phyloP scores from a whole-genome alignment of 2,888 invertebrate species.

The Loripinus fragilis region DNA sequence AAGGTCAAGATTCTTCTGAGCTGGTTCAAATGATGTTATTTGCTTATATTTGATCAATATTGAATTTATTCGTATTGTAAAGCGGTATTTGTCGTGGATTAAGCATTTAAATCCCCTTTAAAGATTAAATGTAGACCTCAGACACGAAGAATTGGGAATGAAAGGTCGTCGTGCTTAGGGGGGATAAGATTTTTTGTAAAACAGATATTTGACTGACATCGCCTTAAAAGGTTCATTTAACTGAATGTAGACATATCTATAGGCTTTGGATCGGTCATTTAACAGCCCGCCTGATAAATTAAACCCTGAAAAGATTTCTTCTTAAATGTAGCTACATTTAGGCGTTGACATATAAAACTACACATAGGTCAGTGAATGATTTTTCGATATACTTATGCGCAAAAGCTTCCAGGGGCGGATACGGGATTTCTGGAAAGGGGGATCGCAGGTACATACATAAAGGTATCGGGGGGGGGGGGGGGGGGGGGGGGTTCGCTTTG shows the following conservation, averaged over 20 bases:
- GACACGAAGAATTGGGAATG: background rate
- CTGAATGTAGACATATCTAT: background rate
- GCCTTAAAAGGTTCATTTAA: background rate
- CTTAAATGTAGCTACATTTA: no score
- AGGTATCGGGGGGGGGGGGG: no score
- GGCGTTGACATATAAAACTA: no score
- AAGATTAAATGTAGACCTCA: conserved; percentile 21
- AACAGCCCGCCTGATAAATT: background rate
- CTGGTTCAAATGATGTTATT: background rate
- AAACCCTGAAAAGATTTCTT: background rate
- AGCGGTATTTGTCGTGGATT: background rate
- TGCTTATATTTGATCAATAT: conserved; percentile 12
- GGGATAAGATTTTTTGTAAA: background rate
- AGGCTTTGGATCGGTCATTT: background rate
- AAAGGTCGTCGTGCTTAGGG: background rate
- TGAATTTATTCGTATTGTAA: conserved; percentile 18
- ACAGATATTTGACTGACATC: conserved; percentile 6
- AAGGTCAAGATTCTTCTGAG: no score
- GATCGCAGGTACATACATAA: no score
- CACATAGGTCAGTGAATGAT: no score
- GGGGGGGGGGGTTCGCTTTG: no score
- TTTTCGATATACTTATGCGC: no score
- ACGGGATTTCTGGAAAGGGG: no score
- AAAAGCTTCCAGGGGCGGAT: no score
- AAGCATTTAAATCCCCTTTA: conserved; percentile 17